Evolutionary conservation across 2,113 vertebrate genomes (phyloP), one percentile per base, ranked within the genome.

Genomic region (Leucopsar rothschildi): DNA sequence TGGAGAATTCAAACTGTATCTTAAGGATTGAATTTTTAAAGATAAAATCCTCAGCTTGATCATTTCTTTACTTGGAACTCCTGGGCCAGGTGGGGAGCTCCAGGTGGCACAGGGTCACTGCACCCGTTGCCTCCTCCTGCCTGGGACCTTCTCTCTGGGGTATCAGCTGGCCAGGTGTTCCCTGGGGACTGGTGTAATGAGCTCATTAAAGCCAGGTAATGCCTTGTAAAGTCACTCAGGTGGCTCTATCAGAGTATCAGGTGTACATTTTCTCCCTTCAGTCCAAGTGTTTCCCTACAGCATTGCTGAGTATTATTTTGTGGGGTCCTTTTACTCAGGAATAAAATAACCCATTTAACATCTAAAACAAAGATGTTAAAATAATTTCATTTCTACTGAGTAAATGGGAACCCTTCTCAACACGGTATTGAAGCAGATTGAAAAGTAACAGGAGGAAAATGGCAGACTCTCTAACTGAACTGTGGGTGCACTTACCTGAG

Each of bases 201-300:
- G 98, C 97, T 98, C 98, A 98, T 99, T 99, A 99, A 98, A 98
- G 96, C 88, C 97, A 95, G 95, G 97, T 99, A 99, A 98, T 99
- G 97, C 93, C 98, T 99, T 99, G 98, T 99, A 97, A 97, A 98
- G 97, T 82, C 97, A 98, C 94, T 98, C 97, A 95, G 96, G 96
- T 15, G 71, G 88, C 65, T 18, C 31, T 97, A 98, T 99, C 98
- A 89, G 63, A 12, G 21, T 97, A 98, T 99, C 98, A 91, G 90
- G 95, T 99, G 92, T 35, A 39, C 2, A 10, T 59, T 37, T 91
- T 50, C 65, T 91, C 29, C 73, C 12, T 60, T 82, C 64, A 21
- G 3, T 3, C 5, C 66, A 63, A 80, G 39, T 10, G 2, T 63
- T 83, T 76, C 8, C 15, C 60, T 83, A 40, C 47, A 18, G 76